These are phyloP conservation scores for Torymus aiolomorphi DNA, from an alignment of 2,888 invertebrate genomes.

Conservation along the genomic window DNA sequence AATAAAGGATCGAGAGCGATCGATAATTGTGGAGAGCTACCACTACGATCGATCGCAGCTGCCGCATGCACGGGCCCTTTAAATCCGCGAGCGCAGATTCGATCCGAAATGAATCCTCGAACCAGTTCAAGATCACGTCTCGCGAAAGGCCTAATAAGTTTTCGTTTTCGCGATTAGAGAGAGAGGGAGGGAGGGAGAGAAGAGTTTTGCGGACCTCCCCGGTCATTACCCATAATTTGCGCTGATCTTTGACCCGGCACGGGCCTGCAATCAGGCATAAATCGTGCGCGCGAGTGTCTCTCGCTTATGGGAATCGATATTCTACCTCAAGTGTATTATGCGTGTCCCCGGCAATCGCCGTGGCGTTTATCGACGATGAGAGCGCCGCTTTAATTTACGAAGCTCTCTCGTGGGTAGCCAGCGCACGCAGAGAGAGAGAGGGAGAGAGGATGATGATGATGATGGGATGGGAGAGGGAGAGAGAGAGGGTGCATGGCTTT, in stretches of 20 bases:
- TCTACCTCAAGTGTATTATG: conserved; percentile 23
- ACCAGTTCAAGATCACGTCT: conserved; percentile 39
- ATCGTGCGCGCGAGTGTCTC: conserved; percentile 68
- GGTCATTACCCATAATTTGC: conserved; percentile 70
- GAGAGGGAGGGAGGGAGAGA: conserved; percentile 10
- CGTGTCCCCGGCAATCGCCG: conserved; percentile 21
- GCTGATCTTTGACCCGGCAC: conserved; percentile 53
- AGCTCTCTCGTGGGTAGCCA: no score
- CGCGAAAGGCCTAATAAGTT: conserved; percentile 38
- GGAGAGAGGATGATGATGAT: background rate
- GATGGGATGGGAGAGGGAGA: background rate
- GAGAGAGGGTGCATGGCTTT: no score
- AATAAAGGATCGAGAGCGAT: background rate
- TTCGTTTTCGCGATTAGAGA: conserved; percentile 46
- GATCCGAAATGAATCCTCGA: conserved; percentile 36
- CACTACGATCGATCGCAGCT: background rate
- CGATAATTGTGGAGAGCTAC: background rate
- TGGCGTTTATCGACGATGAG: conserved; percentile 49
- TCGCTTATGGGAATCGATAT: conserved; percentile 43
- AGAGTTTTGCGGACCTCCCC: conserved; percentile 62
- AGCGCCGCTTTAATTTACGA: conserved; percentile 50
- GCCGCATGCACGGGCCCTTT: background rate
- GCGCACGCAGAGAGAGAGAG: background rate
- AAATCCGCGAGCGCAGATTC: background rate
- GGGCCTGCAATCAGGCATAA: conserved; percentile 69